phyloP scores from a whole-genome alignment of 2,113 vertebrate genomes.

The Vombatus ursinus region DNA sequence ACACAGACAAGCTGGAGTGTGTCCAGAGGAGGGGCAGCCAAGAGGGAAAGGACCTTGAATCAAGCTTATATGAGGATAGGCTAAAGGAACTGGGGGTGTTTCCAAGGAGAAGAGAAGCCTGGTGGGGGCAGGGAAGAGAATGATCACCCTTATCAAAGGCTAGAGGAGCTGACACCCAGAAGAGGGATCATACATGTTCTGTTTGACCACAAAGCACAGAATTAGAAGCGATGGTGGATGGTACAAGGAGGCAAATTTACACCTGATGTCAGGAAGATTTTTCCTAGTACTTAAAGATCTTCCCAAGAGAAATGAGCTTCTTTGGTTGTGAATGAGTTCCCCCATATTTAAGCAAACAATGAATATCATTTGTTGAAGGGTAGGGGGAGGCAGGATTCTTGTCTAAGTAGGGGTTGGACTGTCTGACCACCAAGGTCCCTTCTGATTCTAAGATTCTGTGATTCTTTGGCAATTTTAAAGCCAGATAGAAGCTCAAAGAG shows the following conservation, averaged over 20 bases:
- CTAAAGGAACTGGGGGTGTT: background rate
- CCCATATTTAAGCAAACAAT: background rate
- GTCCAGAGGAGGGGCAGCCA: background rate
- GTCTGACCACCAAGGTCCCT: background rate
- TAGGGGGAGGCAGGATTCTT: background rate
- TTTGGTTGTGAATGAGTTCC: background rate
- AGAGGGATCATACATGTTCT: background rate
- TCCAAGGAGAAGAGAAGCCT: background rate
- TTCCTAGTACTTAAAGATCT: background rate
- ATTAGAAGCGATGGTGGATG: background rate
- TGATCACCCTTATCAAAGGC: background rate
- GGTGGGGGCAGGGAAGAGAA: background rate
- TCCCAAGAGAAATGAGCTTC: background rate
- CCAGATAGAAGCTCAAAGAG: background rate
- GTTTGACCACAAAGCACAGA: background rate
- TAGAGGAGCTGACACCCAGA: background rate
- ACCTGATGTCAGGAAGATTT: background rate
- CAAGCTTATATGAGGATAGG: background rate
- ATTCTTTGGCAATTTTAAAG: background rate
- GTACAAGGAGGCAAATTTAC: background rate
- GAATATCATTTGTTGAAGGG: background rate
- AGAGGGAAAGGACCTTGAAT: background rate
- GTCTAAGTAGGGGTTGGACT: background rate
- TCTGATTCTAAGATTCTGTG: background rate
- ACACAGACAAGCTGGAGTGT: background rate